These are phyloP conservation scores for Helicorthomorpha holstii DNA, from an alignment of 1,140 invertebrate genomes.

Conservation along the genomic window DNA sequence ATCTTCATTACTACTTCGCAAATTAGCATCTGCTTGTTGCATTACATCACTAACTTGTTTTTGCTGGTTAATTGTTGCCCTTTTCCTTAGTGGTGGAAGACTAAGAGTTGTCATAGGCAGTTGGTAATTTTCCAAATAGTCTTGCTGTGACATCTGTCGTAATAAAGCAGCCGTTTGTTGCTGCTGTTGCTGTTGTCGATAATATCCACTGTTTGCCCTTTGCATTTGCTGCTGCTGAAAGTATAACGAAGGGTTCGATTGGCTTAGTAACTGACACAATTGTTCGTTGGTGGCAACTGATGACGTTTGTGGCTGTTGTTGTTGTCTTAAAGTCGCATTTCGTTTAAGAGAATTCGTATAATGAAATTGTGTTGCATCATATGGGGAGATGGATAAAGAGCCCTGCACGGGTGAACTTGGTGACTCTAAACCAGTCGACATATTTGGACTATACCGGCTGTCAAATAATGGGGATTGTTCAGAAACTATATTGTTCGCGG, in stretches of 20 bases:
- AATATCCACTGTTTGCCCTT: too few relatives aligned
- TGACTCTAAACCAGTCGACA: constrained; percentile 11
- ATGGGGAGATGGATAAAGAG: constrained; percentile 20
- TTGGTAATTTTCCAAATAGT: neutral
- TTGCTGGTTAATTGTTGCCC: constrained; percentile 5
- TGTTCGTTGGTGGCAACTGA: neutral
- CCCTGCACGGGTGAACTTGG: constrained; percentile 16
- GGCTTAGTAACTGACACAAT: neutral
- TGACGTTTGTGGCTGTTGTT: neutral
- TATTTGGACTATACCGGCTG: constrained; percentile 3
- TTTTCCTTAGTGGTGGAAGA: constrained; percentile 4
- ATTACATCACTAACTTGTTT: constrained; percentile 14
- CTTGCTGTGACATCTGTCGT: neutral
- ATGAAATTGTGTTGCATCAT: neutral
- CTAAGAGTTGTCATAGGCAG: neutral
- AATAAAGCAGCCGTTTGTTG: neutral
- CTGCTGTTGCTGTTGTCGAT: too few relatives aligned
- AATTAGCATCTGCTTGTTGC: constrained; percentile 4
- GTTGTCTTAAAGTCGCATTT: neutral
- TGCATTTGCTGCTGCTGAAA: too few relatives aligned
- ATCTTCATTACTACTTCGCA: constrained; percentile 5
- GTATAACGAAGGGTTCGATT: neutral
- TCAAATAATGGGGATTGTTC: constrained; percentile 15
- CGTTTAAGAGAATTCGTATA: neutral
- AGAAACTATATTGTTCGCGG: constrained; percentile 13